Conservation (phyloP, 2,888 invertebrate species). For the Melanostoma scalare region DNA sequence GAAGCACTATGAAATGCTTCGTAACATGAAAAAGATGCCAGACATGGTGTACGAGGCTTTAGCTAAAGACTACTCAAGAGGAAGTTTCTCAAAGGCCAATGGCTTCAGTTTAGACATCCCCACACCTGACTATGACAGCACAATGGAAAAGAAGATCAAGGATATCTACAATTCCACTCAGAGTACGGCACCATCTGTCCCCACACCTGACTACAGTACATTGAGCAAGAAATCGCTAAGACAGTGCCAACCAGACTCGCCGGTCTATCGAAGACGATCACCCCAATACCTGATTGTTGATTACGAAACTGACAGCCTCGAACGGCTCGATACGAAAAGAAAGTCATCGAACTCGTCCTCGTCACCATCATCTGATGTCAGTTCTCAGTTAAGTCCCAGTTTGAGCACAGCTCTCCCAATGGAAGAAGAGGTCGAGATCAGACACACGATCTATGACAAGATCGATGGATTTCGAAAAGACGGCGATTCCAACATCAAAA, state of each 20-base stretch:
- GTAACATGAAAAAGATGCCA: constrained; percentile 82
- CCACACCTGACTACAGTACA: constrained; percentile 82
- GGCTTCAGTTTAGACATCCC: constrained; percentile 78
- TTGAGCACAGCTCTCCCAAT: constrained; percentile 88
- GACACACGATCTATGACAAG: constrained; percentile 87
- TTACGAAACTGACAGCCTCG: constrained; percentile 89
- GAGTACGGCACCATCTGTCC: constrained; percentile 80
- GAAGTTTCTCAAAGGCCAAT: constrained; percentile 67
- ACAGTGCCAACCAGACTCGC: constrained; percentile 82
- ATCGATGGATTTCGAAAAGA: constrained; percentile 81
- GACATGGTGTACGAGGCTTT: constrained; percentile 88
- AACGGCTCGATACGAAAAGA: constrained; percentile 84
- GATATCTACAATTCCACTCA: constrained; percentile 81
- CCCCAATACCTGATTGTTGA: constrained; percentile 84
- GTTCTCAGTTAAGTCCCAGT: constrained; percentile 88
- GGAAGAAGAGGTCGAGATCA: constrained; percentile 91
- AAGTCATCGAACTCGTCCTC: constrained; percentile 82
- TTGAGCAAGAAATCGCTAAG: constrained; percentile 80
- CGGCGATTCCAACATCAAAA: constrained; percentile 77
- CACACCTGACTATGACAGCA: constrained; percentile 82
- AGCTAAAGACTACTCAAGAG: constrained; percentile 80
- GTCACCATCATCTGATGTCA: constrained; percentile 84
- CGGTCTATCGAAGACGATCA: constrained; percentile 80
- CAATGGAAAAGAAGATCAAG: constrained; percentile 81
- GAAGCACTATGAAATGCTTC: constrained; percentile 80